Evolutionary conservation across 2,113 vertebrate species (phyloP), one percentile per base, ranked within the genome.

Genomic region (Psephotus haematonotus): DNA sequence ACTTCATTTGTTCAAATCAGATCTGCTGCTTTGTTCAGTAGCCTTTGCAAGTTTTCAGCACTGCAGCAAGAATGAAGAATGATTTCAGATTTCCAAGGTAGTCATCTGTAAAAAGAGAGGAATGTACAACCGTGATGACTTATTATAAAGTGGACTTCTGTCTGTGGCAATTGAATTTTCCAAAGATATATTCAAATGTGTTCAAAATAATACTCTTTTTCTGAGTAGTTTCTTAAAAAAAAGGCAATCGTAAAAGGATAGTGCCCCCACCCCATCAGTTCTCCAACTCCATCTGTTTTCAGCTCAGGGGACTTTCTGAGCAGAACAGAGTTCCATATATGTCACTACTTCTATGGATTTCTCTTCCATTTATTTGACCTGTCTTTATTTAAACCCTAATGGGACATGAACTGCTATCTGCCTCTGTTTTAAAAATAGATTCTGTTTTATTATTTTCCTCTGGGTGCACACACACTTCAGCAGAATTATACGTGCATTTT

Each of bases 391-490:
- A 74, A 94, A 81, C 86, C 62, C 43, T 92, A 87, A 82, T 27
- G 29, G 90, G 33, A 46, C 72, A 50, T 82, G 83, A 93, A 74
- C 80, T 55, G 28, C 52, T 91, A 37, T 68, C 62, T 46, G 6
- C 39, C 41, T 78, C 19, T 46, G 20, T 64, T 90, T 86, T 91
- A 93, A 94, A 94, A 92, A 90, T 86, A 88, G 86, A 62, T 78
- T 91, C 82, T 84, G 39, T 43, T 23, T 47, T 92, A 74, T 71
- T 95, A 91, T 89, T 79, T 93, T 93, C 65, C 82, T 93, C 50
- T 87, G 46, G 25, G 8, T 75, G 39, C 55, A 68, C 55, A 84
- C 29, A 63, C 13, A 53, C 69, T 93, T 92, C 64, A 81, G 55
- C 20, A 83, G 25, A 33, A 53, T 82, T 82, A 19, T 63, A 47